Evolutionary conservation across 2,888 invertebrate species (phyloP).

Genomic region (Disparrhopalites patrizii): DNA sequence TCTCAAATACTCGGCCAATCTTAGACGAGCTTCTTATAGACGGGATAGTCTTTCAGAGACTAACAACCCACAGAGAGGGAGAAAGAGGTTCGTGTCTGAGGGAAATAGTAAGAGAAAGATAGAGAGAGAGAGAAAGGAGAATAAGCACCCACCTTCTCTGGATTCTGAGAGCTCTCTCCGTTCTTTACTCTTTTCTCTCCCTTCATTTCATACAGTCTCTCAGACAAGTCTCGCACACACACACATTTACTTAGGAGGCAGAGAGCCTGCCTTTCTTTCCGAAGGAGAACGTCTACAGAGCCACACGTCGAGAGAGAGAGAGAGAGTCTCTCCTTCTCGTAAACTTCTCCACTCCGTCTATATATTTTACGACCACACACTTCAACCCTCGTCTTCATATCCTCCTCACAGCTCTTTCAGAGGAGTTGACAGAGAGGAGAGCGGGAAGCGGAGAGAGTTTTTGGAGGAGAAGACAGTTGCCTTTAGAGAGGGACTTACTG

Average conservation of each 20-base stretch:
- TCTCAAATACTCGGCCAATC: slow-evolving; percentile 29
- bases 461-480: background rate
- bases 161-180: too few species aligned
- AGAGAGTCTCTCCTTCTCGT: background rate
- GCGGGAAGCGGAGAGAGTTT: background rate
- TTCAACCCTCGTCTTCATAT: slow-evolving; percentile 6
- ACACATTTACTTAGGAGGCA: too few species aligned
- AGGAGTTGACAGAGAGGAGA: background rate
- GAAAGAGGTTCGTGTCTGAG: too few species aligned
- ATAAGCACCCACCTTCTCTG: too few species aligned
- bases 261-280: too few species aligned
- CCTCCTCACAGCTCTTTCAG: background rate
- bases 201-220: too few species aligned
- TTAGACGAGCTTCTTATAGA: slow-evolving; percentile 25
- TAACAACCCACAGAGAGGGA: slow-evolving; percentile 15
- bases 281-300: background rate
- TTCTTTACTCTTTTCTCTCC: slow-evolving; percentile 3
- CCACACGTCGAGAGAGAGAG: background rate
- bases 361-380: too few species aligned
- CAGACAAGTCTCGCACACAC: too few species aligned
- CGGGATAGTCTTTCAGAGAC: slow-evolving; percentile 15
- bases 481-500: background rate
- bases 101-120: too few species aligned
- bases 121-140: too few species aligned
- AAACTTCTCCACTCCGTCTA: too few species aligned